phyloP scores from a whole-genome alignment of 1,140 invertebrate genomes.

The Drosophila sturtevanti region DNA sequence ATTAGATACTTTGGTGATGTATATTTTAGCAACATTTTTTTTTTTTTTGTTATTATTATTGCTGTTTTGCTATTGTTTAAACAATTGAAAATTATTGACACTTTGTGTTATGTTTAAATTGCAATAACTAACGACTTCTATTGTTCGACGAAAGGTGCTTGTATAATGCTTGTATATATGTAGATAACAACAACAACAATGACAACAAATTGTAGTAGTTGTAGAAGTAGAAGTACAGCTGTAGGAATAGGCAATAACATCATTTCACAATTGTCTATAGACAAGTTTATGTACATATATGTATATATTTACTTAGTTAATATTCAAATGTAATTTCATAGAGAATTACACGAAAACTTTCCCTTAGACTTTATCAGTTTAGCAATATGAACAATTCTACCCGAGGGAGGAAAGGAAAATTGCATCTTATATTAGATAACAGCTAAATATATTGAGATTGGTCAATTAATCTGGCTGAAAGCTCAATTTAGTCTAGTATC shows the following conservation, averaged over 20 bases:
- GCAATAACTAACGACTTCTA: not conserved
- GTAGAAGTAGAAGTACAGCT: not conserved
- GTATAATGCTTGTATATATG: not conserved
- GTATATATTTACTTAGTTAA: not conserved
- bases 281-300: not conserved
- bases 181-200: not conserved
- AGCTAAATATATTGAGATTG: too few species aligned
- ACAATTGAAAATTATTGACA: not conserved
- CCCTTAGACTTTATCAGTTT: not conserved
- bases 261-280: too few species aligned
- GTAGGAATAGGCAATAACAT: constrained; percentile 1
- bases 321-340: not conserved
- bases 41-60: not conserved
- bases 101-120: constrained; percentile 3
- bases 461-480: too few species aligned
- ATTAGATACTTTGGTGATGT: constrained; percentile 24
- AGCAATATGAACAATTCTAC: too few species aligned
- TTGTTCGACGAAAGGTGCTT: not conserved
- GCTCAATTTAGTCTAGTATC: too few species aligned
- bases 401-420: too few species aligned
- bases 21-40: not conserved
- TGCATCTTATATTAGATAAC: too few species aligned
- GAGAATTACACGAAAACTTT: not conserved
- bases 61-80: constrained; percentile 3
- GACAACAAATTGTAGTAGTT: not conserved